Conservation (phyloP, 2,797 vertebrate species). For the Tadarida brasiliensis region DNA sequence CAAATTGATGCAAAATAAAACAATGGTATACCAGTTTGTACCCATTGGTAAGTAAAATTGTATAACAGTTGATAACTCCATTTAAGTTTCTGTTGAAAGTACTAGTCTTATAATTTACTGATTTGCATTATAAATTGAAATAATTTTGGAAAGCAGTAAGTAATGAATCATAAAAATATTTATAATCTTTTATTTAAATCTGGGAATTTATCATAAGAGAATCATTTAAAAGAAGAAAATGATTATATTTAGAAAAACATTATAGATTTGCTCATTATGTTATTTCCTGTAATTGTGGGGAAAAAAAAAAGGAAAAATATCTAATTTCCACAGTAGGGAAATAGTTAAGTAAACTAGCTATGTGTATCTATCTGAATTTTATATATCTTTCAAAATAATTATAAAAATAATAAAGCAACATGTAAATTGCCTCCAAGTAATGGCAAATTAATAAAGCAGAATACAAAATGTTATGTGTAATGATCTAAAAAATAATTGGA, state of each 20-base stretch:
- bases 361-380: background rate
- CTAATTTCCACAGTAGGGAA: background rate
- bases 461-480: background rate
- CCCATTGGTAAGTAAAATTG: background rate
- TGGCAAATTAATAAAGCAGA: background rate
- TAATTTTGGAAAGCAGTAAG: slow-evolving; percentile 53
- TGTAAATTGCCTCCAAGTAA: slow-evolving; percentile 21
- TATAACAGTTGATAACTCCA: background rate
- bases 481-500: background rate
- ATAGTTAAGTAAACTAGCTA: slow-evolving; percentile 3
- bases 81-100: background rate
- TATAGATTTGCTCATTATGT: slow-evolving; percentile 30
- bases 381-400: slow-evolving; percentile 14
- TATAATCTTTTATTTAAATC: background rate
- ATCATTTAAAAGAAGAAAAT: slow-evolving; percentile 59
- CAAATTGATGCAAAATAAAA: background rate
- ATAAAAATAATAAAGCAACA: slow-evolving; percentile 2
- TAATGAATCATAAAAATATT: slow-evolving; percentile 45
- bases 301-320: slow-evolving; percentile 29
- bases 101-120: background rate
- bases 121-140: slow-evolving; percentile 2
- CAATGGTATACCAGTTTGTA: background rate
- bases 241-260: slow-evolving; percentile 53
- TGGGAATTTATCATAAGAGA: slow-evolving; percentile 9
- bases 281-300: slow-evolving; percentile 7